Conservation (phyloP, 37 sponge, comb jelly and placozoan genomes). For the Theonella swinhoei region DNA sequence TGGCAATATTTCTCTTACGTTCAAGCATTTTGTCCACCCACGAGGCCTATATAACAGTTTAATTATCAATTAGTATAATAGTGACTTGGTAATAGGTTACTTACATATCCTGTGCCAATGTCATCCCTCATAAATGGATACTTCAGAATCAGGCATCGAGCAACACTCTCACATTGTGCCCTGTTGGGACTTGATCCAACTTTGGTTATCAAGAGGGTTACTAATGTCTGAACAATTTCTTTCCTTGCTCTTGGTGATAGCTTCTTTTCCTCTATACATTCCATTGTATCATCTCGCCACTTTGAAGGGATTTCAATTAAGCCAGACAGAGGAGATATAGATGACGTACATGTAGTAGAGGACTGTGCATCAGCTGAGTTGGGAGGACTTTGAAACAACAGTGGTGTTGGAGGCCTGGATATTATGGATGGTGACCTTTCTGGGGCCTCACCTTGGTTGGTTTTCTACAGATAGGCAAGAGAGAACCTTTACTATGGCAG, state of each 20-base stretch:
- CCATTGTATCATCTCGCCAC: conserved; percentile 15
- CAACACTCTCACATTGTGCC: not conserved
- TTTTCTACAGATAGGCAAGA: too few species aligned
- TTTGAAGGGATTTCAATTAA: conserved; percentile 12
- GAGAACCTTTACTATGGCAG: too few species aligned
- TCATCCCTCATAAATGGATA: conserved; percentile 39
- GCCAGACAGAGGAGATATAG: too few species aligned
- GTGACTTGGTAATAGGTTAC: too few species aligned
- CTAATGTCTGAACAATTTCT: conserved; percentile 4
- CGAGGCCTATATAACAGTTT: conserved; percentile 21
- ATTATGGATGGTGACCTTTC: too few species aligned
- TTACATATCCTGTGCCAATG: conserved; percentile 26
- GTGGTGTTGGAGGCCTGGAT: too few species aligned
- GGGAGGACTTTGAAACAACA: too few species aligned
- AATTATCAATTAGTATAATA: too few species aligned
- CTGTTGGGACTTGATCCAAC: not conserved
- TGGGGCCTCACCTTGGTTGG: too few species aligned
- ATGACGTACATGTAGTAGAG: too few species aligned
- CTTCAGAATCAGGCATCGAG: not conserved
- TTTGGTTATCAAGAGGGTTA: not conserved
- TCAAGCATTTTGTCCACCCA: conserved; percentile 38
- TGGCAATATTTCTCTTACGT: conserved; percentile 2
- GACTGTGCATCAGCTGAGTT: too few species aligned
- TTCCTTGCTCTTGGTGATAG: not conserved
- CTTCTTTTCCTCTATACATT: not conserved